A percentile compares a stretch with the other conserved stretches of the same genome.
Conservation (phyloP, 1,140 invertebrate genomes). For the Monomorium pharaonis region DNA sequence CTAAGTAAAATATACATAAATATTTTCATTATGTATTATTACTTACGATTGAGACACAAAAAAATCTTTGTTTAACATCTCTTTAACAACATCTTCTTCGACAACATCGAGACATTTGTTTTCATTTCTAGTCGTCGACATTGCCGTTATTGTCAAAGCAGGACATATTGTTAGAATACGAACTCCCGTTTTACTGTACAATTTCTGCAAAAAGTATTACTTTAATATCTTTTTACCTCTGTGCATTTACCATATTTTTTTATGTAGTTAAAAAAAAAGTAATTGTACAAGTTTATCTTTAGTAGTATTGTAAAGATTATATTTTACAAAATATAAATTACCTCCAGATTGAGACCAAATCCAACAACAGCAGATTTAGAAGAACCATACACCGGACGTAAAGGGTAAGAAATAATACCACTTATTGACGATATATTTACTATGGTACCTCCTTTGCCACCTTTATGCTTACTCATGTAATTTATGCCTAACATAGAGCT, state of each 20-base stretch:
- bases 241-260: too few species aligned
- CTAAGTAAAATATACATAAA: too few species aligned
- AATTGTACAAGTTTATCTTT: background rate
- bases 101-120: background rate
- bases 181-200: slow-evolving; percentile 74
- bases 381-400: slow-evolving; percentile 86
- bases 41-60: background rate
- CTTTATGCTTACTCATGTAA: slow-evolving; percentile 77
- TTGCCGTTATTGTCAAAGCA: slow-evolving; percentile 77
- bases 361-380: slow-evolving; percentile 87
- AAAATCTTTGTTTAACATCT: background rate
- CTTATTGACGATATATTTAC: slow-evolving; percentile 76
- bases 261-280: too few species aligned
- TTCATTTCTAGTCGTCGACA: too few species aligned
- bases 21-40: background rate
- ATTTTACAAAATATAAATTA: slow-evolving; percentile 1
- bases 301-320: background rate
- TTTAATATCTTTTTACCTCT: background rate
- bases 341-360: slow-evolving; percentile 70
- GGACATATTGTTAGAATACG: slow-evolving; percentile 84
- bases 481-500: slow-evolving; percentile 71
- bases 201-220: background rate
- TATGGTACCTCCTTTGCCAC: slow-evolving; percentile 77
- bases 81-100: background rate
- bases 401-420: slow-evolving; percentile 56